Evolutionary conservation across 2,797 vertebrate species (phyloP).

Genomic region (Limnodromus scolopaceus): DNA sequence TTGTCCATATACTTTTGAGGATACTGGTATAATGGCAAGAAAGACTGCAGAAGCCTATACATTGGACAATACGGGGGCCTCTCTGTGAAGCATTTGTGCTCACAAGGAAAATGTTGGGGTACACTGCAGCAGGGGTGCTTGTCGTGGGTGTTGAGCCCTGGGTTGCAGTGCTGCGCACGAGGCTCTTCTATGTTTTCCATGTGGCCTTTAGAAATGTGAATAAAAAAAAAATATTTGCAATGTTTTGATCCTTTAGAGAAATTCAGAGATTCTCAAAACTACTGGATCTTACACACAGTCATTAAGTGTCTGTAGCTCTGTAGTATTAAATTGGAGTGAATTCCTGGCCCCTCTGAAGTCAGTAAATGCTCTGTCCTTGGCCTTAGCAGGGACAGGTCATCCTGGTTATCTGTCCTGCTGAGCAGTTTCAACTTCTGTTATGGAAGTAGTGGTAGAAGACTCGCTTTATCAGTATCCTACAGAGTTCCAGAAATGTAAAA

Average conservation of each 20-base stretch:
- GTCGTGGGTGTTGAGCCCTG: background rate
- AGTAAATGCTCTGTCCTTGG: background rate
- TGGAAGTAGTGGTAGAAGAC: background rate
- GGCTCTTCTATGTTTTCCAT: fast-evolving
- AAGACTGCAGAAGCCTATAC: background rate
- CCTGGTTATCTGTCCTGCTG: background rate
- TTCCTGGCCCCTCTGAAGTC: background rate
- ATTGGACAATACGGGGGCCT: background rate
- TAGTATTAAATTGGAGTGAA: background rate
- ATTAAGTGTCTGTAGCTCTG: background rate
- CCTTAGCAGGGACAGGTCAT: background rate
- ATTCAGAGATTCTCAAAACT: background rate
- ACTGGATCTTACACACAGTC: background rate
- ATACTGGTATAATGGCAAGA: background rate
- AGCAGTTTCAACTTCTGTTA: background rate
- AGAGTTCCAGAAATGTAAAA: background rate
- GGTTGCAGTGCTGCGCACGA: background rate
- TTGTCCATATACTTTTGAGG: background rate
- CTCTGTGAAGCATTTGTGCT: background rate
- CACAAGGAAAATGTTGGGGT: background rate
- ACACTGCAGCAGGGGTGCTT: background rate
- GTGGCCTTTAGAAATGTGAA: background rate
- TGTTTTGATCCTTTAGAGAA: background rate
- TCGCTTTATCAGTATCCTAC: background rate
- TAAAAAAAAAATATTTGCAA: background rate